Evolutionary conservation across 2,888 invertebrate genomes (phyloP).

Genomic region (Nycteola revayana): DNA sequence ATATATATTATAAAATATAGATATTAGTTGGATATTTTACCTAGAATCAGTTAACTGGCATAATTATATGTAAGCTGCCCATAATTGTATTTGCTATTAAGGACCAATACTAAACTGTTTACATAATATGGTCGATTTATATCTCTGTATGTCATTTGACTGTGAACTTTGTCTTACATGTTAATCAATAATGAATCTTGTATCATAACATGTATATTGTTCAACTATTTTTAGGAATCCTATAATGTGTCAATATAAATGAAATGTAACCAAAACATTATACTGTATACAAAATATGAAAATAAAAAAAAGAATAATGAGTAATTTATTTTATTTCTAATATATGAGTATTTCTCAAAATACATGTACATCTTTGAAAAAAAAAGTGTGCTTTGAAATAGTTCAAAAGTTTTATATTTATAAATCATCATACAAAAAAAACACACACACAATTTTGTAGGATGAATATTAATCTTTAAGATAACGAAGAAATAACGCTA

Average conservation of each 20-base stretch:
- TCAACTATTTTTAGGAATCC: constrained; percentile 72
- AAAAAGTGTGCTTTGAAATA: no score
- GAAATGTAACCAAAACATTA: constrained; percentile 78
- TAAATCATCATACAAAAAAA: no score
- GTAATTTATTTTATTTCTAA: constrained; percentile 34
- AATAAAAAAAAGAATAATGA: constrained; percentile 74
- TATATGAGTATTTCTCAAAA: no score
- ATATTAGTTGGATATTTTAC: constrained; percentile 54
- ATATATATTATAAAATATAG: constrained; percentile 33
- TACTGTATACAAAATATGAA: constrained; percentile 76
- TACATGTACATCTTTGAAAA: no score
- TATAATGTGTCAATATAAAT: constrained; percentile 75
- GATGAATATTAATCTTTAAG: no score
- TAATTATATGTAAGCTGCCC: constrained; percentile 35
- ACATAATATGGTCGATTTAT: constrained; percentile 52
- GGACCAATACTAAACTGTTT: constrained; percentile 66
- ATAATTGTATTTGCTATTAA: constrained; percentile 51
- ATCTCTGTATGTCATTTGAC: constrained; percentile 55
- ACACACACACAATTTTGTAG: no score
- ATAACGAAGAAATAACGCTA: no score
- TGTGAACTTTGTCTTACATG: constrained; percentile 52
- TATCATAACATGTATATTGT: constrained; percentile 78
- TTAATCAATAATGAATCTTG: constrained; percentile 66
- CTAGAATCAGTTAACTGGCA: constrained; percentile 28
- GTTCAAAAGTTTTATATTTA: no score